Conservation (phyloP, 2,113 vertebrate genomes). For the Pundamilia nyererei region DNA sequence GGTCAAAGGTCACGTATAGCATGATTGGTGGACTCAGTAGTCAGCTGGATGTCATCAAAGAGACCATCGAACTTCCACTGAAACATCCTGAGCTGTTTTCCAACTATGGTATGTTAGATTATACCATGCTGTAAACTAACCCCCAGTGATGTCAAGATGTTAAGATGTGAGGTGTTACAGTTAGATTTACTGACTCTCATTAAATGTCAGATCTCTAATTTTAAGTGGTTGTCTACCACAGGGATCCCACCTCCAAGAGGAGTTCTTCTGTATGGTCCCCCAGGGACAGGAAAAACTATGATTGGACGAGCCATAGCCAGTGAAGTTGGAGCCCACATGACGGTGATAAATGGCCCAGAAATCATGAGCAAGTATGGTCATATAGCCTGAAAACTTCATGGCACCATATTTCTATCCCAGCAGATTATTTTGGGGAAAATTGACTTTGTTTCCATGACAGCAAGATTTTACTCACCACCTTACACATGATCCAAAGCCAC, state of each 20-base stretch:
- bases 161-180: background rate
- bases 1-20: constrained; percentile 79
- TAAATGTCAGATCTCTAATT: background rate
- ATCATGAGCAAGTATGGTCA: constrained; percentile 95
- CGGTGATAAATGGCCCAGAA: constrained; percentile 92
- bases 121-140: background rate
- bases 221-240: constrained; percentile 42
- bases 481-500: background rate
- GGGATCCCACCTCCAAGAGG: constrained; percentile 88
- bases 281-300: constrained; percentile 95
- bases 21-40: constrained; percentile 87
- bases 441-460: background rate
- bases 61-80: constrained; percentile 88
- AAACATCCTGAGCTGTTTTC: constrained; percentile 86
- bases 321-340: constrained; percentile 86
- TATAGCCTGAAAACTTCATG: background rate
- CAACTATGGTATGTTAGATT: constrained; percentile 73
- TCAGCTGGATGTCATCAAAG: constrained; percentile 84
- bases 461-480: background rate
- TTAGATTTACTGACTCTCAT: background rate
- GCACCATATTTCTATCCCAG: background rate
- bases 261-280: constrained; percentile 88
- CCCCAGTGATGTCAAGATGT: background rate
- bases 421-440: background rate
- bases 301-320: constrained; percentile 90